Percentiles rank a stretch among this genome's conserved stretches.
phyloP scores from a whole-genome alignment of 1,140 invertebrate species.

The Hormaphis cornu region DNA sequence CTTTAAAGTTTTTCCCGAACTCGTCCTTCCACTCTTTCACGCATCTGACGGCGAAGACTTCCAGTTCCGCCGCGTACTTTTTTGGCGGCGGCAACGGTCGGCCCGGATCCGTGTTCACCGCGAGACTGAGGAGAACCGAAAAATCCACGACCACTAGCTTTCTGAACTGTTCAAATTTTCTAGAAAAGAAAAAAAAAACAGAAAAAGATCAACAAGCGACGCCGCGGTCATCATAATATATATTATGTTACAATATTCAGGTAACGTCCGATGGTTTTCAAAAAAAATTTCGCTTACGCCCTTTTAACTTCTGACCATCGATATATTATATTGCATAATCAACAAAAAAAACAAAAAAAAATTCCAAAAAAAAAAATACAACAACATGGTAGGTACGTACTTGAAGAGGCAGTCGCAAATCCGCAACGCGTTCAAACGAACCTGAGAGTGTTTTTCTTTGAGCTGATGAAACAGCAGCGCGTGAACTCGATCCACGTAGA shows the following conservation, averaged over 20 bases:
- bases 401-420: constrained; percentile 49
- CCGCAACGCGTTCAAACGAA: constrained; percentile 47
- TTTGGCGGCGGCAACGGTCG: constrained; percentile 47
- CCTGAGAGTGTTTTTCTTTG: constrained; percentile 49
- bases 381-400: constrained; percentile 34
- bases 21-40: constrained; percentile 48
- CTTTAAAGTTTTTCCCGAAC: constrained; percentile 47
- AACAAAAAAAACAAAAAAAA: constrained; percentile 14
- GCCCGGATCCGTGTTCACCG: constrained; percentile 44
- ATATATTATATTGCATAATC: no score
- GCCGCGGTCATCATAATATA: no score
- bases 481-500: constrained; percentile 45
- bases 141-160: constrained; percentile 46
- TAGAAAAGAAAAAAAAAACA: constrained; percentile 32
- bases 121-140: constrained; percentile 45
- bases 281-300: no score
- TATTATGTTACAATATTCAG: no score
- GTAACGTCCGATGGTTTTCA: no score
- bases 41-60: constrained; percentile 42
- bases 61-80: constrained; percentile 44
- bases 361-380: neutral
- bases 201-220: neutral
- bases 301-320: no score
- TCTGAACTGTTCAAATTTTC: constrained; percentile 48
- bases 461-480: constrained; percentile 46